Evolutionary conservation across 2,888 invertebrate species (phyloP).

Genomic region (Drosophila anceps): DNA sequence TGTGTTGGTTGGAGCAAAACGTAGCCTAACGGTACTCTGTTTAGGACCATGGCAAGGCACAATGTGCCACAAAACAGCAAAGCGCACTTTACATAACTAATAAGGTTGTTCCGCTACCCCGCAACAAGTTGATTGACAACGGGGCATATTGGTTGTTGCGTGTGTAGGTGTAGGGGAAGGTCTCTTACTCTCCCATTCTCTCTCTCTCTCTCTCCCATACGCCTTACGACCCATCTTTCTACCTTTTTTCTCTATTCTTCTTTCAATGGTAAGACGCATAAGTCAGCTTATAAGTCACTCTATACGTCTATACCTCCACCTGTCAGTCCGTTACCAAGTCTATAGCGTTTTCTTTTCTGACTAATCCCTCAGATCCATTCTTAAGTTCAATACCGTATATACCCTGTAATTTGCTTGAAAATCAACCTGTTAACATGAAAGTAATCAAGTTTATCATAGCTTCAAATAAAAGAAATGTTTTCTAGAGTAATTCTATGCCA

Average conservation of each 20-base stretch:
- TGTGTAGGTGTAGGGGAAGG: no score
- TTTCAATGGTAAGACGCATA: no score
- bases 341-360: neutral
- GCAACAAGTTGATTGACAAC: neutral
- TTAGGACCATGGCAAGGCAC: conserved; percentile 3
- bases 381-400: neutral
- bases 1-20: neutral
- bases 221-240: neutral
- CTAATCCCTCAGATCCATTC: no score
- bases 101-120: conserved; percentile 29
- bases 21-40: neutral
- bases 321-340: neutral
- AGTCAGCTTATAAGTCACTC: neutral
- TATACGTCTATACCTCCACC: neutral
- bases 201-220: neutral
- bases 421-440: neutral
- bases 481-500: neutral
- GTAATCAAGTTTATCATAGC: no score
- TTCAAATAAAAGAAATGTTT: no score
- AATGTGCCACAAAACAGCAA: conserved; percentile 47
- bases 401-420: neutral
- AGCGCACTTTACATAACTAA: conserved; percentile 76
- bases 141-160: neutral
- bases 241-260: neutral
- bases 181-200: neutral